Conservation (phyloP, 2,888 invertebrate genomes). For the Cancer borealis region DNA sequence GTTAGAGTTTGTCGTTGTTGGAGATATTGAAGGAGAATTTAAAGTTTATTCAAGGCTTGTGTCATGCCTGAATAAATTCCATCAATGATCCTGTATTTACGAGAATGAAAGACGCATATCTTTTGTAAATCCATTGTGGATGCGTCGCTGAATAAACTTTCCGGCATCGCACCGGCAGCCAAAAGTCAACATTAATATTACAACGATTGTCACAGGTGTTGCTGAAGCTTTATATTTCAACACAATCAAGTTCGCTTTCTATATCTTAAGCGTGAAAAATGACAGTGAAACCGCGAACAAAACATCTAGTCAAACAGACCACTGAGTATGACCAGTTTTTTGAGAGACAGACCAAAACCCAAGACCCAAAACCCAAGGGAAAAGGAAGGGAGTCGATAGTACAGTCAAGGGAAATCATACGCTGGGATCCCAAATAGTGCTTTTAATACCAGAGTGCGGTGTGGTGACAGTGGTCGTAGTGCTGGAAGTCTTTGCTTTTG, state of each 20-base stretch:
- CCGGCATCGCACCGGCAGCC: neutral
- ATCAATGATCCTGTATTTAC: neutral
- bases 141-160: neutral
- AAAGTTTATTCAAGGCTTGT: neutral
- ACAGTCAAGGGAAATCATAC: neutral
- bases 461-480: neutral
- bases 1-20: neutral
- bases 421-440: neutral
- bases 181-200: neutral
- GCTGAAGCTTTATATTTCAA: neutral
- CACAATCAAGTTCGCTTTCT: neutral
- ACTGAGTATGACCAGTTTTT: neutral
- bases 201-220: neutral
- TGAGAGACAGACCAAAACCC: no score
- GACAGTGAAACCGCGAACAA: neutral
- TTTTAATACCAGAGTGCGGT: neutral
- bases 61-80: neutral
- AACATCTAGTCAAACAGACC: neutral
- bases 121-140: neutral
- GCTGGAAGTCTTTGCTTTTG: neutral
- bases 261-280: neutral
- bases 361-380: no score
- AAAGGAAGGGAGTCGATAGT: neutral
- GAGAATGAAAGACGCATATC: neutral
- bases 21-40: neutral